Evolutionary conservation across 2,888 invertebrate genomes (phyloP).

Genomic region (Homarus gammarus): DNA sequence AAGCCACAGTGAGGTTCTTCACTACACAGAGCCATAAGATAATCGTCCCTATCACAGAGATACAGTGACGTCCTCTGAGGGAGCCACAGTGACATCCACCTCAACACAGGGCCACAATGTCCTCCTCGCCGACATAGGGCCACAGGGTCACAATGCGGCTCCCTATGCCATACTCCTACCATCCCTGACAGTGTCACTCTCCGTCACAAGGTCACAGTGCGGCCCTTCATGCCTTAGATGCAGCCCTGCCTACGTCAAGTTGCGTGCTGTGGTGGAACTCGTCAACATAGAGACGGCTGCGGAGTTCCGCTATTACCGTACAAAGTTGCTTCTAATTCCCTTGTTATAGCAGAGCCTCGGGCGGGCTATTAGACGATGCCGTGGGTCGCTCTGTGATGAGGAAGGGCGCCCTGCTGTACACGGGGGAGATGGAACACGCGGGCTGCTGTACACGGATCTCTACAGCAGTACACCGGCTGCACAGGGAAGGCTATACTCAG

Average conservation of each 20-base stretch:
- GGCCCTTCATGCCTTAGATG: neutral
- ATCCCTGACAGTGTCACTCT: too few relatives aligned
- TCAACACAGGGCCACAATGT: neutral
- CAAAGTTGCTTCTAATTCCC: slow-evolving; percentile 69
- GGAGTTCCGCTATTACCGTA: slow-evolving; percentile 46
- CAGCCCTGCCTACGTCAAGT: neutral
- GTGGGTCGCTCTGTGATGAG: slow-evolving; percentile 27
- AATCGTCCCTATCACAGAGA: too few relatives aligned
- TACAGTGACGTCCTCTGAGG: neutral
- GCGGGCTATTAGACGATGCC: slow-evolving; percentile 56
- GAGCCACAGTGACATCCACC: neutral
- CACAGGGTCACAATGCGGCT: neutral
- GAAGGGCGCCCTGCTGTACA: slow-evolving; percentile 11
- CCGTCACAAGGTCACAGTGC: neutral
- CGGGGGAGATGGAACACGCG: neutral
- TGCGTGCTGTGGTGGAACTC: slow-evolving; percentile 6
- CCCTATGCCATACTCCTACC: neutral
- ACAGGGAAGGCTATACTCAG: neutral
- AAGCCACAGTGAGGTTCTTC: too few relatives aligned
- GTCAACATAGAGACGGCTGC: slow-evolving; percentile 38
- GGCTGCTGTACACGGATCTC: neutral
- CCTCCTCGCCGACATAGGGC: neutral
- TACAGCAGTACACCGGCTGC: too few relatives aligned
- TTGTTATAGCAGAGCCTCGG: slow-evolving; percentile 54
- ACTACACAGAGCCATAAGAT: too few relatives aligned